Evolutionary conservation across 2,888 invertebrate species (phyloP).

Genomic region (Bombylius major): DNA sequence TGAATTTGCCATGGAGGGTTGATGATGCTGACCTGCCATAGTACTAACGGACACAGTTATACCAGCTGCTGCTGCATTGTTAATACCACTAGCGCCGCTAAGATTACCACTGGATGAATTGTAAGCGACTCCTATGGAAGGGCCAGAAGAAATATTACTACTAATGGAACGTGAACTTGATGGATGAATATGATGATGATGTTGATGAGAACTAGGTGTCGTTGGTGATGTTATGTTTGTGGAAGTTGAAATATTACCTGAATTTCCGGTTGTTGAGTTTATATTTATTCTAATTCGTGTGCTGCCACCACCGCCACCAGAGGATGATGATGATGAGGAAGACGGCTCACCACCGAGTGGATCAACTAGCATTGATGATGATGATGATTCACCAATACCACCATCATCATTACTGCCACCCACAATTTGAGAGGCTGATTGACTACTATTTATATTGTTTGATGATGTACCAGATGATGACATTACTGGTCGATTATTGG

Average conservation of each 20-base stretch:
- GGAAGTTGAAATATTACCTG: constrained; percentile 2
- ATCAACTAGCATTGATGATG: not conserved
- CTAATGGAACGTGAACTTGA: not conserved
- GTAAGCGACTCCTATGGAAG: constrained; percentile 6
- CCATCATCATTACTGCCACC: not conserved
- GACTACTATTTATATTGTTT: constrained; percentile 24
- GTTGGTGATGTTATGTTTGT: constrained; percentile 1
- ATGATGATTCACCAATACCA: not conserved
- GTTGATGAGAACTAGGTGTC: not conserved
- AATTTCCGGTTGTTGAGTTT: not conserved
- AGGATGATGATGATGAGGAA: not conserved
- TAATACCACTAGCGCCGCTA: constrained; percentile 14
- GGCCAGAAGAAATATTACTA: constrained; percentile 5
- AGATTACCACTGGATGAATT: constrained; percentile 13
- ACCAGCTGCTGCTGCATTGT: not conserved
- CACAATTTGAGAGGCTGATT: constrained; percentile 14
- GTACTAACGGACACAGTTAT: not conserved
- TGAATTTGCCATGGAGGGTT: no score
- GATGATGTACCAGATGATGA: constrained; percentile 19
- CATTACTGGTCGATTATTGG: not conserved
- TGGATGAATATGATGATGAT: constrained; percentile 2
- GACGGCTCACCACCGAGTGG: not conserved
- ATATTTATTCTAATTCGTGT: constrained; percentile 3
- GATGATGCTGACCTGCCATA: no score
- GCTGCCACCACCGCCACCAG: constrained; percentile 1